Base-by-base conservation (phyloP, 2,113 vertebrate genomes). In the Plotosus lineatus region DNA sequence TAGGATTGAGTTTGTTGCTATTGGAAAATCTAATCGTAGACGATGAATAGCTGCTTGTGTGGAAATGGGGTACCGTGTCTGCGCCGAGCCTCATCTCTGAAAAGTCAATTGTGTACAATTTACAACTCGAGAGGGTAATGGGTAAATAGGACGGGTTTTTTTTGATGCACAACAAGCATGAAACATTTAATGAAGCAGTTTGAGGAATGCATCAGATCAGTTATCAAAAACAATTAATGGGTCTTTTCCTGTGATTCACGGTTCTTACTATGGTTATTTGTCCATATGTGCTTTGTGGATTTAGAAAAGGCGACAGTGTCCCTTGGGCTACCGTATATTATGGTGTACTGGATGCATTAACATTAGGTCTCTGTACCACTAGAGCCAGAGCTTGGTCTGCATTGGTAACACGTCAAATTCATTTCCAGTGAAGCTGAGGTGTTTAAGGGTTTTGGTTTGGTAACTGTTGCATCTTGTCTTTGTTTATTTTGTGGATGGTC, bases 1-100 rank as follows among this genome's bases (percentile, higher is more conserved):
- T 7, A 55, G 63, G 79, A 86, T 86, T 83, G 75, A 78, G 82
- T 80, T 83, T 81, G 79, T 68, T 81, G 77, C 85, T 80, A 81
- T 83, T 83, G 79, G 69, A 50, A 58, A 68, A 74, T 82, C 55
- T 78, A 82, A 82, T 82, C 79, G 65, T n/a, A 31, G 51, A 19
- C 19, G 75, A 81, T 46, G 78, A 78, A 86, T 63, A 60, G 78
- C 76, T 78, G 63, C 77, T 75, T 68, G 60, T 81, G 80, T 69
- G 48, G 76, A 85, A 77, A 51, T 21, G 17, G 60, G 68, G 42
- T 77, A 66, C 15, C 61, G 31, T 23, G 82, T 17, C 51, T 58
- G 68, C 38, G 50, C 63, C 36, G n/a, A 48, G 73, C 28, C 23
- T 51, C 23, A 8, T 33, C 51, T 42, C 60, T 48, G 61, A 55